Percentiles rank a stretch among this genome's conserved stretches.
Evolutionary conservation across 2,888 invertebrate species (phyloP).

Genomic region (Ophioninae sp.): DNA sequence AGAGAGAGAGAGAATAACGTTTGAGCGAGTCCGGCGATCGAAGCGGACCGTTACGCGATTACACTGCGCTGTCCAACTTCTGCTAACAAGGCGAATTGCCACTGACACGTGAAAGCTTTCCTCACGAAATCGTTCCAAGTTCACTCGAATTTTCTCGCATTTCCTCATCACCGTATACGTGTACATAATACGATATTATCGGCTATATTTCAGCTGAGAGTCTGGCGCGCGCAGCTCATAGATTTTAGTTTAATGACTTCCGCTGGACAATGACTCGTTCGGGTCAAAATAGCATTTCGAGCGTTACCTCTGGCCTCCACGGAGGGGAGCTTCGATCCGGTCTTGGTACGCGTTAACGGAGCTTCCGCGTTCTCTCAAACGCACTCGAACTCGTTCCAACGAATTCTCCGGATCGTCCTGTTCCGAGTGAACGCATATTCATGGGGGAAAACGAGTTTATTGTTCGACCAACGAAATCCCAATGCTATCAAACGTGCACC

Average conservation of each 20-base stretch:
- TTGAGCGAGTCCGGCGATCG: constrained; percentile 18
- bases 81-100: constrained; percentile 69
- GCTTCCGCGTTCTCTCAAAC: constrained; percentile 27
- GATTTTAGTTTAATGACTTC: constrained; percentile 80
- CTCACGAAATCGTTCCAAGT: constrained; percentile 62
- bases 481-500: background rate
- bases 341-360: constrained; percentile 18
- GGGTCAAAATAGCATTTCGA: constrained; percentile 71
- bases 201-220: constrained; percentile 55
- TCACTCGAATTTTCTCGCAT: constrained; percentile 64
- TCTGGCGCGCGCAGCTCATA: constrained; percentile 63
- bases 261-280: constrained; percentile 74
- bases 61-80: constrained; percentile 38
- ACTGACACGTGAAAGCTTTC: constrained; percentile 72
- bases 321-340: constrained; percentile 21
- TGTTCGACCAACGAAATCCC: background rate
- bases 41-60: constrained; percentile 35
- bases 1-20: background rate
- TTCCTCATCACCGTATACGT: constrained; percentile 29
- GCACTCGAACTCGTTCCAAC: constrained; percentile 38
- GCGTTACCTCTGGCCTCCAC: constrained; percentile 59
- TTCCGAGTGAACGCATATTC: constrained; percentile 62
- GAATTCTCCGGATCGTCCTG: constrained; percentile 73
- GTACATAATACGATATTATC: constrained; percentile 54
- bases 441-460: background rate